phyloP scores from a whole-genome alignment of 2,113 vertebrate genomes.

The Philantomba maxwellii region DNA sequence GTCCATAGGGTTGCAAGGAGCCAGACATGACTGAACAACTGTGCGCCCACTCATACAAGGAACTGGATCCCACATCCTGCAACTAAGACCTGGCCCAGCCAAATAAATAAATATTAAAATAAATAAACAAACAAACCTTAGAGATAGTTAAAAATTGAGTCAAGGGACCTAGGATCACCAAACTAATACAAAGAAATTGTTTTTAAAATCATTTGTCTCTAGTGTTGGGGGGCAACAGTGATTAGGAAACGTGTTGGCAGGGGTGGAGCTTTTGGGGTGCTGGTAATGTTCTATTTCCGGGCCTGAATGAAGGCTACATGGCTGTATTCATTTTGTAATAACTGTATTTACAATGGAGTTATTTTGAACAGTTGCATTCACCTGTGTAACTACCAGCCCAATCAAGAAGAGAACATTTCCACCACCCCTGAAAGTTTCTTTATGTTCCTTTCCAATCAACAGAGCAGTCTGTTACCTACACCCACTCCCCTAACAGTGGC shows the following conservation, averaged over 20 bases:
- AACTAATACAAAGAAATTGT: not conserved
- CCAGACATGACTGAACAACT: fast-evolving
- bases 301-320: not conserved
- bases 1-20: not conserved
- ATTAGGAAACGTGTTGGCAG: not conserved
- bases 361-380: not conserved
- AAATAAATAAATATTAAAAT: not conserved
- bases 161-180: not conserved
- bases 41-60: not conserved
- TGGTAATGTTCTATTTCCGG: not conserved
- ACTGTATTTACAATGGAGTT: not conserved
- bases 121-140: not conserved
- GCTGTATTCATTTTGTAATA: not conserved
- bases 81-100: not conserved
- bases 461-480: not conserved
- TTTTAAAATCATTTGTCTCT: not conserved
- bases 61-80: not conserved
- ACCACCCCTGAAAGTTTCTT: not conserved
- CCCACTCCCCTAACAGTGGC: not conserved
- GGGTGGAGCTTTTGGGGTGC: not conserved
- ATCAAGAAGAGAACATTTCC: not conserved
- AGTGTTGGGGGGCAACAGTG: not conserved
- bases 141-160: not conserved
- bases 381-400: not conserved
- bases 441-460: not conserved